Percentiles rank a stretch among this genome's conserved stretches.
phyloP scores from a whole-genome alignment of 1,140 invertebrate species.

The Zaprionus nigranus region DNA sequence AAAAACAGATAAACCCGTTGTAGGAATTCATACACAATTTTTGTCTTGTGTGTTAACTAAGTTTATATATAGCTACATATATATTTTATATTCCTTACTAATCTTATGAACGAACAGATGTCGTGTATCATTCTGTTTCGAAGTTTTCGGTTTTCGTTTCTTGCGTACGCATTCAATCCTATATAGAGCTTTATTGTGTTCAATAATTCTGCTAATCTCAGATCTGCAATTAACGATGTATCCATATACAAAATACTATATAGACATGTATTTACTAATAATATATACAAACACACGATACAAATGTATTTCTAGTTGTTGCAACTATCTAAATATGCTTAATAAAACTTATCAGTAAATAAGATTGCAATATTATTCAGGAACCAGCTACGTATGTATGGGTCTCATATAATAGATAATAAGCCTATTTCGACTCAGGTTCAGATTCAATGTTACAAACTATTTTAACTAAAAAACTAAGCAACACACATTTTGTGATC shows the following conservation, averaged over 20 bases:
- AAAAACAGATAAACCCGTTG: not conserved
- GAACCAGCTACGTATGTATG: not conserved
- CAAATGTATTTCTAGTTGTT: conserved; percentile 33
- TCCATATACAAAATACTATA: conserved; percentile 23
- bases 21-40: conserved; percentile 7
- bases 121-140: not conserved
- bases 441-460: not conserved
- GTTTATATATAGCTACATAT: not conserved
- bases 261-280: conserved; percentile 8
- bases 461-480: not conserved
- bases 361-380: not conserved
- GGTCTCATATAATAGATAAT: not conserved
- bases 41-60: conserved; percentile 2
- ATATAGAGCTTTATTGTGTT: conserved; percentile 81
- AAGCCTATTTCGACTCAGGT: not conserved
- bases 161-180: conserved; percentile 42
- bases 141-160: conserved; percentile 13
- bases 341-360: conserved; percentile 17
- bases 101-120: conserved; percentile 9
- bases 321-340: conserved; percentile 30
- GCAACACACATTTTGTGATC: not conserved
- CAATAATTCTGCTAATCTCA: conserved; percentile 57
- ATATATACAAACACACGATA: conserved; percentile 10
- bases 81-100: conserved; percentile 11
- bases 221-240: conserved; percentile 46